Conservation (phyloP, 2,113 vertebrate genomes). For the Symphodus melops region DNA sequence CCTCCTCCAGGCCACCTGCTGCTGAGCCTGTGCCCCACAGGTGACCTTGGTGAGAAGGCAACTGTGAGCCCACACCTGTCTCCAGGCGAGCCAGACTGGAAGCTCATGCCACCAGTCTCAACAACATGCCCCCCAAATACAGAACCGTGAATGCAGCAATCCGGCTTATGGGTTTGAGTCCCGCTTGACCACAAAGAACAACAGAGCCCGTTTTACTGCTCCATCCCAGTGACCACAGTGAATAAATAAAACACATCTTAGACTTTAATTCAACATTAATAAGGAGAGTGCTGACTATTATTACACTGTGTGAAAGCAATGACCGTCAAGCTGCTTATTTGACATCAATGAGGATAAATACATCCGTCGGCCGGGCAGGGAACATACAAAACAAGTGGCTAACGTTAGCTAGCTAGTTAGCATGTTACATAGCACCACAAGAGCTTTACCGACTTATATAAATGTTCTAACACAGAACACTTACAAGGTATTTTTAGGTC, state of each 20-base stretch:
- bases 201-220: constrained; percentile 32
- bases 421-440: constrained; percentile 23
- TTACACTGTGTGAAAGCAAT: neutral
- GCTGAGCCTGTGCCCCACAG: constrained; percentile 64
- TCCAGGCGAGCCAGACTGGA: neutral
- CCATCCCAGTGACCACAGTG: constrained; percentile 31
- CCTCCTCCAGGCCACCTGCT: constrained; percentile 67
- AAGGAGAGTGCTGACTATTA: accelerated
- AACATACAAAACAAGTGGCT: constrained; percentile 73
- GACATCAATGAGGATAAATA: neutral
- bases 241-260: neutral
- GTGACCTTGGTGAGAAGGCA: constrained; percentile 74
- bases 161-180: constrained; percentile 16
- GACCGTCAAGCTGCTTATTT: neutral
- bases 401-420: constrained; percentile 64
- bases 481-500: neutral
- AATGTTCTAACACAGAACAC: constrained; percentile 11
- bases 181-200: constrained; percentile 48
- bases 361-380: constrained; percentile 10
- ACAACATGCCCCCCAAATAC: constrained; percentile 25
- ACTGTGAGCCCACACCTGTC: constrained; percentile 38
- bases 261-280: neutral
- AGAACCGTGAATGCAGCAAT: constrained; percentile 11
- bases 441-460: constrained; percentile 27
- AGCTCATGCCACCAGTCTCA: neutral